These are phyloP conservation scores for Peromyscus polionotus DNA, from an alignment of 2,113 vertebrate species.

Conservation along the genomic window DNA sequence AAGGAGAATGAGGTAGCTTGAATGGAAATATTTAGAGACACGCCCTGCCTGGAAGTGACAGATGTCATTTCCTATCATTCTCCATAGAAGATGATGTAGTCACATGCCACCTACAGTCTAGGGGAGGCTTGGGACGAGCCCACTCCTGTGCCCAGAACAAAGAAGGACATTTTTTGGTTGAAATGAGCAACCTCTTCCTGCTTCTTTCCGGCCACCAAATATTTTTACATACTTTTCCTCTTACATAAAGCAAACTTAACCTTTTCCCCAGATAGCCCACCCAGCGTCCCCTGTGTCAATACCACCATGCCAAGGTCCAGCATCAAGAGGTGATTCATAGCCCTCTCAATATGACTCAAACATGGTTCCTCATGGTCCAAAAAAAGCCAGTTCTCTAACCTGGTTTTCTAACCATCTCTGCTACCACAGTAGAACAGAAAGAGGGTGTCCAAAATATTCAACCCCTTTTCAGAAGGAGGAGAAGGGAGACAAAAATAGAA, in stretches of 20 bases:
- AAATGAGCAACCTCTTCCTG: background rate
- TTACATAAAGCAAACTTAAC: background rate
- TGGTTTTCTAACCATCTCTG: background rate
- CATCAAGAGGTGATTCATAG: background rate
- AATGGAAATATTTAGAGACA: background rate
- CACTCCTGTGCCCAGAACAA: background rate
- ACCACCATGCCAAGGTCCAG: background rate
- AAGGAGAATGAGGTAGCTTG: background rate
- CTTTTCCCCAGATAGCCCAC: background rate
- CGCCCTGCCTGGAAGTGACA: conserved; percentile 6
- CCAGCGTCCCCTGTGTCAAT: background rate
- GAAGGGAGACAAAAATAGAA: background rate
- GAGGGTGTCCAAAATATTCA: background rate
- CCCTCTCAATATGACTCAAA: background rate
- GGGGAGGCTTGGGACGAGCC: background rate
- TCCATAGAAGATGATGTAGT: background rate
- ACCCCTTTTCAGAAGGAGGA: background rate
- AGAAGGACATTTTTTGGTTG: background rate
- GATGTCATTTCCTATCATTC: background rate
- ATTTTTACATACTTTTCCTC: background rate
- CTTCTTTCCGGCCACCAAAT: background rate
- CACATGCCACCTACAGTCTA: background rate
- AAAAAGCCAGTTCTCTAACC: background rate
- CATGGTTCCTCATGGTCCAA: background rate
- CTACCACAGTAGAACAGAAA: background rate